Evolutionary conservation across 1,140 invertebrate species (phyloP).

Genomic region (Drosophila tristis): DNA sequence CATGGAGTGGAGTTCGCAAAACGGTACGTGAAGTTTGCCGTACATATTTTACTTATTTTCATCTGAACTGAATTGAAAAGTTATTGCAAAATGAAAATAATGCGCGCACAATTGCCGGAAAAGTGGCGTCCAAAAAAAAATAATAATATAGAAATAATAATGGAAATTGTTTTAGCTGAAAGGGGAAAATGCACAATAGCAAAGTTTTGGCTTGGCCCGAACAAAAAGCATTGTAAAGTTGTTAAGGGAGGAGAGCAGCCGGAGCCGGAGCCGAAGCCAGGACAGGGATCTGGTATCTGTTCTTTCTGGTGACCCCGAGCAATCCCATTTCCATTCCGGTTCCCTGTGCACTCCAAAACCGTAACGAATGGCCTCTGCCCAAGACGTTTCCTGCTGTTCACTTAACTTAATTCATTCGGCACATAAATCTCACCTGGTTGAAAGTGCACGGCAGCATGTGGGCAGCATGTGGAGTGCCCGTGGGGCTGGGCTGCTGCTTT

Average conservation of each 20-base stretch:
- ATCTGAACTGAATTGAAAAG: constrained; percentile 35
- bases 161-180: constrained; percentile 20
- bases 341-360: background rate
- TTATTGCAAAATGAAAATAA: constrained; percentile 47
- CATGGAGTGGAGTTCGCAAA: constrained; percentile 40
- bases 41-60: constrained; percentile 54
- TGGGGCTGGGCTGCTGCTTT: no score
- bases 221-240: constrained; percentile 11
- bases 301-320: no score
- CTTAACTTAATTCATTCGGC: constrained; percentile 22
- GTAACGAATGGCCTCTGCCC: constrained; percentile 20
- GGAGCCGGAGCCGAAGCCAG: no score
- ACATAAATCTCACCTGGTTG: constrained; percentile 29
- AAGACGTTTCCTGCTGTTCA: constrained; percentile 29
- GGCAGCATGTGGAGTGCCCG: background rate
- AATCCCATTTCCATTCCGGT: no score
- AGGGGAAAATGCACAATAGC: constrained; percentile 4
- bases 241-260: constrained; percentile 2
- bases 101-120: constrained; percentile 38
- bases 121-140: constrained; percentile 22
- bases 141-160: background rate
- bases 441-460: constrained; percentile 5
- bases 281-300: no score
- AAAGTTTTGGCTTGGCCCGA: no score
- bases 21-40: constrained; percentile 42